Evolutionary conservation across 2,888 invertebrate species (phyloP).

Genomic region (Brenthis ino): DNA sequence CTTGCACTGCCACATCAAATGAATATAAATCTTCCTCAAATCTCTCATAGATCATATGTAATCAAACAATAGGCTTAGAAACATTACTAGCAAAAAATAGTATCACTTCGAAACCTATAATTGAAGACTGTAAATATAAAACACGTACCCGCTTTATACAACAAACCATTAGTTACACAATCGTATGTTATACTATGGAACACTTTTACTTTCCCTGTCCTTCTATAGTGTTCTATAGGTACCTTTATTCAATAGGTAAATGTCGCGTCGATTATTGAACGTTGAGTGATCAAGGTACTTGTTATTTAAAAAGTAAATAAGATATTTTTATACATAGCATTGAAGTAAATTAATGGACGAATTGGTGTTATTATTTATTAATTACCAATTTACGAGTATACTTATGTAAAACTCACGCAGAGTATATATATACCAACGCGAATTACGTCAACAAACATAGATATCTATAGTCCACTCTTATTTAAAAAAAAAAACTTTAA

Average conservation of each 20-base stretch:
- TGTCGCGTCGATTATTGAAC: slow-evolving; percentile 1
- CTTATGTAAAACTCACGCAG: too few relatives aligned
- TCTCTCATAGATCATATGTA: background rate
- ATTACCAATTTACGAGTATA: too few relatives aligned
- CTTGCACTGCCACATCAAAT: too few relatives aligned
- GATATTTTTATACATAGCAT: background rate
- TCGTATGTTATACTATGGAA: background rate
- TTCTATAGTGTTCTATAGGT: background rate
- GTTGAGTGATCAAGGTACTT: background rate
- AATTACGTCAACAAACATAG: too few relatives aligned
- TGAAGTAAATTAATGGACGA: background rate
- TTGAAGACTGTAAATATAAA: slow-evolving; percentile 2
- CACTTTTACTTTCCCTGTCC: slow-evolving; percentile 16
- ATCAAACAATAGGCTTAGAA: slow-evolving; percentile 8
- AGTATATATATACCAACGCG: too few relatives aligned
- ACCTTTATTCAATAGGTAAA: slow-evolving; percentile 4
- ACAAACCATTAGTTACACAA: slow-evolving; percentile 9
- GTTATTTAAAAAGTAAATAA: background rate
- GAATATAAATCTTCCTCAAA: too few relatives aligned
- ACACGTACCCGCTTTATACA: slow-evolving; percentile 1
- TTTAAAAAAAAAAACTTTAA: too few relatives aligned
- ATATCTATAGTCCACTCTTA: too few relatives aligned
- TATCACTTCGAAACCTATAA: background rate
- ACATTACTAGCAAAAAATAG: background rate
- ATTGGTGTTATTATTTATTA: too few relatives aligned